Percentiles rank a stretch among this genome's conserved stretches.
These are phyloP conservation scores for Crocidura indochinensis DNA, from an alignment of 2,797 vertebrate species.

Conservation along the genomic window DNA sequence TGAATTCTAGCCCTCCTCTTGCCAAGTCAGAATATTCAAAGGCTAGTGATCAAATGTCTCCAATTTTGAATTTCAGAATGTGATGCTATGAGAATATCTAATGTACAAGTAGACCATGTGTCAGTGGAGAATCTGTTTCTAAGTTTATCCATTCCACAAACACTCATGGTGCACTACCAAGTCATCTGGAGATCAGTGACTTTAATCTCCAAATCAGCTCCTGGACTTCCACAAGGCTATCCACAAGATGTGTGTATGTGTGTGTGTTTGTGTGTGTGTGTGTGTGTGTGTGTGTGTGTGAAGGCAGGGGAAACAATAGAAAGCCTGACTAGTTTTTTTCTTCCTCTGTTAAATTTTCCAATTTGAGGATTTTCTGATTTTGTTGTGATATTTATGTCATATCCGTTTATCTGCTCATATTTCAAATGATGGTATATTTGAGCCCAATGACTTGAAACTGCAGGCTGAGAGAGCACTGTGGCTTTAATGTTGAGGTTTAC, in stretches of 20 bases:
- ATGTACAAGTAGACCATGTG: not conserved
- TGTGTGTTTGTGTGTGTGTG: no score
- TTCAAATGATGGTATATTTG: not conserved
- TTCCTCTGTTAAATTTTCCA: not conserved
- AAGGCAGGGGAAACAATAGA: not conserved
- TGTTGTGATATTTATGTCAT: not conserved
- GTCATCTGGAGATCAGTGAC: not conserved
- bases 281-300: not conserved
- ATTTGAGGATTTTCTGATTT: not conserved
- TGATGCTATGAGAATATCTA: not conserved
- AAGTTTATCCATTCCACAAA: not conserved
- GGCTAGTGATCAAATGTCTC: not conserved
- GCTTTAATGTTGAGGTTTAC: not conserved
- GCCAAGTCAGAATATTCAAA: not conserved
- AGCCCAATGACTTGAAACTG: not conserved
- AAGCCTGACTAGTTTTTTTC: not conserved
- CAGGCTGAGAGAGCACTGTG: not conserved
- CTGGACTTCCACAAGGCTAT: not conserved
- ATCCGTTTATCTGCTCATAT: not conserved
- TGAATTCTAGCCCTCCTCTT: not conserved
- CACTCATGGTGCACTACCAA: not conserved
- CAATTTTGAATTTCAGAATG: not conserved
- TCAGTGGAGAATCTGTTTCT: not conserved
- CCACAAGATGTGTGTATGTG: no score
- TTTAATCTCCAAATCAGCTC: not conserved